phyloP scores from a whole-genome alignment of 2,888 invertebrate genomes.

The Spicauda simplicius region DNA sequence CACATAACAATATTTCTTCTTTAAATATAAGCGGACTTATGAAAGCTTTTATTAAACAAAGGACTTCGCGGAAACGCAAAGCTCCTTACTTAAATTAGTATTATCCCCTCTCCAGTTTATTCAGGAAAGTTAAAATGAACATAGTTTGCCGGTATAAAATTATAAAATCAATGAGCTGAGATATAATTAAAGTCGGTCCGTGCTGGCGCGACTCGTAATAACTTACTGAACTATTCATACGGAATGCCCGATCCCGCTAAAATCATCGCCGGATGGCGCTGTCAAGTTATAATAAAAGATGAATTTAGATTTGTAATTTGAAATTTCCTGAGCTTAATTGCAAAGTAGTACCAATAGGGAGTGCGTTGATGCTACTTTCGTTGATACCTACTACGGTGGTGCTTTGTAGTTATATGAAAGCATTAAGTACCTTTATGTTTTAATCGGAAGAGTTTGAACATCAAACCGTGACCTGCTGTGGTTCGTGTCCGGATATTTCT shows the following conservation, averaged over 20 bases:
- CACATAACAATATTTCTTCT: neutral
- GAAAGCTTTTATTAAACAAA: slow-evolving; percentile 1
- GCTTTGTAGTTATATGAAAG: too few species aligned
- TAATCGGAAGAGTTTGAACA: too few species aligned
- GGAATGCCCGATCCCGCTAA: slow-evolving; percentile 31
- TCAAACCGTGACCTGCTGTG: too few species aligned
- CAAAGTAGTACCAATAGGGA: too few species aligned
- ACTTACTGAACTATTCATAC: slow-evolving; percentile 24
- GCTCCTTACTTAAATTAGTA: neutral
- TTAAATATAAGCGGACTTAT: neutral
- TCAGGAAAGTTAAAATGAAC: slow-evolving; percentile 12
- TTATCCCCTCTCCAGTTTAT: neutral
- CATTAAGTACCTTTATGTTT: too few species aligned
- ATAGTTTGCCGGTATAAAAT: slow-evolving; percentile 13
- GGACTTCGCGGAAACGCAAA: neutral
- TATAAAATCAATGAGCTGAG: slow-evolving; percentile 23
- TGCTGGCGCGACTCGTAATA: neutral
- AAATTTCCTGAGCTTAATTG: neutral
- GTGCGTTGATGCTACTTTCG: too few species aligned
- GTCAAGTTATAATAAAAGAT: slow-evolving; percentile 8
- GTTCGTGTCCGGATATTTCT: too few species aligned
- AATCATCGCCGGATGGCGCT: slow-evolving; percentile 25
- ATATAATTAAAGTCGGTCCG: slow-evolving; percentile 11
- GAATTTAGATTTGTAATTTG: neutral
- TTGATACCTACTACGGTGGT: too few species aligned